phyloP scores from a whole-genome alignment of 2,888 invertebrate genomes.

The Hirudinaria manillensis region DNA sequence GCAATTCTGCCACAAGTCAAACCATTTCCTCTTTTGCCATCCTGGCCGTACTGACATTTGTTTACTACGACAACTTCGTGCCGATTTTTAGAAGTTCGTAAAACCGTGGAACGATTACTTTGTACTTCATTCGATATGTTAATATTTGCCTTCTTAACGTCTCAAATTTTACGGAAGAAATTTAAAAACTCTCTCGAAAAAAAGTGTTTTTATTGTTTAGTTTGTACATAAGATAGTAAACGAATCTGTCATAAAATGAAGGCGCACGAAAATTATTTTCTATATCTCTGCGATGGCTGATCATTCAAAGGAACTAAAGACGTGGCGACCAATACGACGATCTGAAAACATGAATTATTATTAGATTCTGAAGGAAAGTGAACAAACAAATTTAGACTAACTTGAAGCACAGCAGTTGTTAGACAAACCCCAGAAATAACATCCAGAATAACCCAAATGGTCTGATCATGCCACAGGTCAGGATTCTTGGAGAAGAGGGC shows the following conservation, averaged over 20 bases:
- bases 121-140: no score
- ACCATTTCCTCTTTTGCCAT: neutral
- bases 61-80: no score
- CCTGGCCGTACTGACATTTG: neutral
- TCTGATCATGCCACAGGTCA: slow-evolving; percentile 32
- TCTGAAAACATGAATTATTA: neutral
- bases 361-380: neutral
- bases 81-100: no score
- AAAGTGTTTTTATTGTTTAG: no score
- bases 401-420: slow-evolving; percentile 15
- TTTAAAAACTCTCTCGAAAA: no score
- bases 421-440: slow-evolving; percentile 27
- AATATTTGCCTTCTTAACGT: no score
- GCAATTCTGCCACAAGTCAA: slow-evolving; percentile 38
- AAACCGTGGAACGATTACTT: no score
- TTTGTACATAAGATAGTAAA: neutral
- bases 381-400: neutral
- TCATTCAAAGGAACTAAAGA: neutral
- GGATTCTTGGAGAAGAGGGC: slow-evolving; percentile 28
- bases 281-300: neutral
- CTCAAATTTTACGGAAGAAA: no score
- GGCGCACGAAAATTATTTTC: neutral
- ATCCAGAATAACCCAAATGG: slow-evolving; percentile 29
- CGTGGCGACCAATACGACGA: neutral
- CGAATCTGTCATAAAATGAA: neutral